Conservation (phyloP, 2,888 invertebrate genomes). For the Lysandra bellargus region DNA sequence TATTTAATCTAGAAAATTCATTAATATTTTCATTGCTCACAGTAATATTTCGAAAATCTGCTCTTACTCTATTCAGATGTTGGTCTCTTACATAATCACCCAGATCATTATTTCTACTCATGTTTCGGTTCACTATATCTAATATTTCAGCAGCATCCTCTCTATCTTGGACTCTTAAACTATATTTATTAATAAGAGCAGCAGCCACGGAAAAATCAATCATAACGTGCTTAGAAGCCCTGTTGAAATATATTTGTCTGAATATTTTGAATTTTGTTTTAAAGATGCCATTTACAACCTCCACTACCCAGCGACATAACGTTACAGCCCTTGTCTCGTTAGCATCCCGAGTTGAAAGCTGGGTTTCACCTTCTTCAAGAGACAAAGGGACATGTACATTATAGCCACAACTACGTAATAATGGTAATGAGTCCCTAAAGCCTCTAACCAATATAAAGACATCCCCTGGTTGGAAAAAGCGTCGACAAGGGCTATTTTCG, state of each 20-base stretch:
- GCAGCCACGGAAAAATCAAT: background rate
- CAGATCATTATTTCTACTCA: too few species aligned
- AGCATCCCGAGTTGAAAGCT: background rate
- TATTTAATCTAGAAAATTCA: too few species aligned
- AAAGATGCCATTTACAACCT: background rate
- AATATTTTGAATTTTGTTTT: background rate
- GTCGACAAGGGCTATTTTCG: background rate
- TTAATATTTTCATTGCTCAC: too few species aligned
- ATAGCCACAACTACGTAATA: background rate
- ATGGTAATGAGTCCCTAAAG: background rate
- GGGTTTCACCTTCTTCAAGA: slow-evolving; percentile 2
- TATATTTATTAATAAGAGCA: background rate
- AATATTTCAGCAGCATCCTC: too few species aligned
- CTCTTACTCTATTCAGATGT: too few species aligned
- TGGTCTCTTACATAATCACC: too few species aligned
- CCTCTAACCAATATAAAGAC: background rate
- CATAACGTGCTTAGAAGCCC: background rate
- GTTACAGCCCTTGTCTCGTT: background rate
- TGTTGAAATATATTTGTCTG: background rate
- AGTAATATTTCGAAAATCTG: too few species aligned
- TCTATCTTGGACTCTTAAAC: too few species aligned
- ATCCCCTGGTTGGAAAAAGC: background rate
- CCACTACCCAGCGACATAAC: background rate
- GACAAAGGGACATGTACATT: background rate
- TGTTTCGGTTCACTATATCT: too few species aligned